These are phyloP conservation scores for Helicoverpa armigera DNA, from an alignment of 1,140 invertebrate genomes.

Conservation along the genomic window DNA sequence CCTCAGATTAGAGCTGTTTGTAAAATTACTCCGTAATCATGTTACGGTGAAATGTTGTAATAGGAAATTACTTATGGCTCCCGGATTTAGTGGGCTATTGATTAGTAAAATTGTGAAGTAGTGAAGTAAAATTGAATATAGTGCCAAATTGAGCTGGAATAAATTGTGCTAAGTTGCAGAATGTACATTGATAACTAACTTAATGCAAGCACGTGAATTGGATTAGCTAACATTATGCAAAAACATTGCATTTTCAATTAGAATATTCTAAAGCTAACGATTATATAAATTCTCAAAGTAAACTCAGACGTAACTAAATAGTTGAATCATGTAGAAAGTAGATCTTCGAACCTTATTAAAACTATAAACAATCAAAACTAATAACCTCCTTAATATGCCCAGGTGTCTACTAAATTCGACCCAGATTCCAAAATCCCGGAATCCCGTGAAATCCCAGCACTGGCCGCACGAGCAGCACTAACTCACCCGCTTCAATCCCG, in stretches of 20 bases:
- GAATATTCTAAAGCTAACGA: no score
- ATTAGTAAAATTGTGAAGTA: background rate
- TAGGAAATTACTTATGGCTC: slow-evolving; percentile 7
- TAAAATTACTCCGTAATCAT: slow-evolving; percentile 40
- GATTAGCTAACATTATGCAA: background rate
- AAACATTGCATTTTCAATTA: no score
- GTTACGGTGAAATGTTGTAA: slow-evolving; percentile 24
- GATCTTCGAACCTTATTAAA: background rate
- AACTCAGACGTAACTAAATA: no score
- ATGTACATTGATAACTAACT: background rate
- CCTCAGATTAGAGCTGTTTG: slow-evolving; percentile 30
- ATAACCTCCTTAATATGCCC: slow-evolving; percentile 11
- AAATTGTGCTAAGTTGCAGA: background rate
- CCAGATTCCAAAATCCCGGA: slow-evolving; percentile 37
- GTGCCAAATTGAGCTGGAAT: background rate
- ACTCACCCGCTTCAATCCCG: slow-evolving; percentile 51
- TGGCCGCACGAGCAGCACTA: slow-evolving; percentile 32
- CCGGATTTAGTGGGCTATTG: slow-evolving; percentile 12
- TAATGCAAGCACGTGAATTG: background rate
- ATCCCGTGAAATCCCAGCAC: slow-evolving; percentile 41
- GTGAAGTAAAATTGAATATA: background rate
- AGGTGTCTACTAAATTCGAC: slow-evolving; percentile 38
- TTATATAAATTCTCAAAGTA: no score
- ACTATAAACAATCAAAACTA: slow-evolving; percentile 15
- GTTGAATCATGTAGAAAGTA: background rate